Evolutionary conservation across 2,797 vertebrate species (phyloP), one percentile per base, ranked within the genome.

Genomic region (Xerus rutilus): DNA sequence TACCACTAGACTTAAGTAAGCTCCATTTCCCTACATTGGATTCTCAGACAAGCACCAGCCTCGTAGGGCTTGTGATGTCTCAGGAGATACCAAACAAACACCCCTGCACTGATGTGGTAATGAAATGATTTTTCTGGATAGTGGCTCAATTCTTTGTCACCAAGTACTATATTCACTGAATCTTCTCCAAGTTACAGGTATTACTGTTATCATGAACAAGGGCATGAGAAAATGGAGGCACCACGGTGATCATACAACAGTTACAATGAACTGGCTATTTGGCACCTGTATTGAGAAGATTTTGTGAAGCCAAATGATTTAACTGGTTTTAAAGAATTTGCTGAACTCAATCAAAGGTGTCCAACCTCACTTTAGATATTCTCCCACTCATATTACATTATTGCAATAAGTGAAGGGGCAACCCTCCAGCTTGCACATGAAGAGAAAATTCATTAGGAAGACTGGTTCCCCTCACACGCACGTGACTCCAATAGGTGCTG

Each of bases 81-180:
- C 76, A 59, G 57, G 47, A 69, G 57, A 47, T 52, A 76, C 59
- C 13, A 47, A 57, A 70, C 49, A 83, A 94, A 93, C 0, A 3
- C 67, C 21, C 18, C 35, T 86, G 81, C 62, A 39, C 32, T 69
- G 32, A 35, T 67, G 64, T 65, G 70, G 32, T 79, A 83, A 54
- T 69, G 95, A 82, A 91, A 57, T 73, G 78, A 93, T 78, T 94
- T 96, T 67, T 83, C 74, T 83, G 69, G 72, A 57, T 49, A 81
- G 3, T 89, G 79, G 45, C n/a, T 88, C 39, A 25, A 17, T 72
- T 92, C 47, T 88, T 77, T 89, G 87, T 92, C 62, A 85, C 73
- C 47, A 81, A 45, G 65, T 76, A 65, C 7, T 64, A 69, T 54
- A 21, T 82, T 76, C 52, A 93, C 45, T 20, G 70, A 72, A 43